phyloP scores from a whole-genome alignment of 2,888 invertebrate species.

The Cacoxenus indagator region DNA sequence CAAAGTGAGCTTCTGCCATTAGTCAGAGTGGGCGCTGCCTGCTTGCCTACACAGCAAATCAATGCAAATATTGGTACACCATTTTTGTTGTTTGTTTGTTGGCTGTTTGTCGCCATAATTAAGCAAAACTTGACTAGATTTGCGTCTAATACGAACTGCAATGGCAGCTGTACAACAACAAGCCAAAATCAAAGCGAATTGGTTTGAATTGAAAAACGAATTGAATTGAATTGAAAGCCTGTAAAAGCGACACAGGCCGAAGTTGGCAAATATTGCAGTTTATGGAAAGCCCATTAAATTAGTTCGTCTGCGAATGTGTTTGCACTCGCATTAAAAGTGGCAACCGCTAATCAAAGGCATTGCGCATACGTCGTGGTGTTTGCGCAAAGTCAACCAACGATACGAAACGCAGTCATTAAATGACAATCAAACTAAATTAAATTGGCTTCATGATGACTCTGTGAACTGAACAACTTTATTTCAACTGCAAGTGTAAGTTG shows the following conservation, averaged over 20 bases:
- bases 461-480: no score
- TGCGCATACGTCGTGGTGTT: slow-evolving; percentile 1
- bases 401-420: not conserved
- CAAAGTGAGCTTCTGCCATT: not conserved
- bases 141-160: slow-evolving; percentile 11
- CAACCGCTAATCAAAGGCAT: slow-evolving; percentile 12
- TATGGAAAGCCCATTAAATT: slow-evolving; percentile 12
- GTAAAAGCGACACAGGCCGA: not conserved
- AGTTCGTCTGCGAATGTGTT: slow-evolving; percentile 38
- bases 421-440: no score
- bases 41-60: slow-evolving; percentile 4
- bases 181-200: not conserved
- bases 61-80: slow-evolving; percentile 17
- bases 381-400: not conserved
- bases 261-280: slow-evolving; percentile 12
- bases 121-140: slow-evolving; percentile 10
- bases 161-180: not conserved
- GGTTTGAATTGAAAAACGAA: not conserved
- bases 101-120: slow-evolving; percentile 8
- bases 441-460: no score
- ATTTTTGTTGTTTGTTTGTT: slow-evolving; percentile 5
- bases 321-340: slow-evolving; percentile 57
- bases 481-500: no score
- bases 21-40: no score
- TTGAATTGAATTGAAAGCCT: not conserved